Conservation (phyloP, 2,888 invertebrate genomes). For the Machimus atricapillus region DNA sequence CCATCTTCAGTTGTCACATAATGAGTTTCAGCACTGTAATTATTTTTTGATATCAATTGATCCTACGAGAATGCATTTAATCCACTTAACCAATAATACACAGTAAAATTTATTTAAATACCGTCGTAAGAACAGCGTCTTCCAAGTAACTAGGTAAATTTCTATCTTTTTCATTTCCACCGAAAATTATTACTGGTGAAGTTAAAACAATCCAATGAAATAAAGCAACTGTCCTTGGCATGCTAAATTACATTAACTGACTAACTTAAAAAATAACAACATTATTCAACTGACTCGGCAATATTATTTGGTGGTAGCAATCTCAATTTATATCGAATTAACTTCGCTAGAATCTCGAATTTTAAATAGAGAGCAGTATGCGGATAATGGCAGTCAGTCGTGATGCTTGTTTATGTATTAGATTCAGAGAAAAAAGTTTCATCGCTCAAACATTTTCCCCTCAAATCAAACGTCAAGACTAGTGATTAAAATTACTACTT, state of each 20-base stretch:
- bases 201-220: background rate
- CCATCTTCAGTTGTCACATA: constrained; percentile 72
- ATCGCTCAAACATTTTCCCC: background rate
- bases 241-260: background rate
- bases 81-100: background rate
- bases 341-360: background rate
- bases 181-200: background rate
- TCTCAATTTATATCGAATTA: background rate
- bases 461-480: background rate
- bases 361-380: background rate
- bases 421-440: too few species aligned
- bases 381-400: background rate
- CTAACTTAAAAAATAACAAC: background rate
- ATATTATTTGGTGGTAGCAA: background rate
- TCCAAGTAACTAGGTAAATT: background rate
- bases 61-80: constrained; percentile 53
- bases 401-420: background rate
- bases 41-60: constrained; percentile 65
- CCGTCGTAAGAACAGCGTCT: background rate
- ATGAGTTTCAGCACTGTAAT: constrained; percentile 69
- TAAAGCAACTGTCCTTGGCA: background rate
- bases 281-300: background rate
- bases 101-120: background rate
- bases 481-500: background rate
- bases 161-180: background rate